phyloP scores from a whole-genome alignment of 1,140 invertebrate genomes.

The Aradophagus sp. region DNA sequence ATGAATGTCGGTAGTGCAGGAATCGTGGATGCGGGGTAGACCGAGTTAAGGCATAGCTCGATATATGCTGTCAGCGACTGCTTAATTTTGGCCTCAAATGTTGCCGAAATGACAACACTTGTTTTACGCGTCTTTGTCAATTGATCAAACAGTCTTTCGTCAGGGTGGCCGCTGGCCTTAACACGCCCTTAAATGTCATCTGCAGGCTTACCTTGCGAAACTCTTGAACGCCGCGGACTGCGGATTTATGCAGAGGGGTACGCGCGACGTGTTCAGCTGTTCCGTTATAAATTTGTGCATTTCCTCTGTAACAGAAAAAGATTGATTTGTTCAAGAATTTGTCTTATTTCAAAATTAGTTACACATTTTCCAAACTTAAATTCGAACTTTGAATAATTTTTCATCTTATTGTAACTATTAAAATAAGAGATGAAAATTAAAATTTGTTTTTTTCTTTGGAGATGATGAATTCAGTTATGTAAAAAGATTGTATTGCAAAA shows the following conservation, averaged over 20 bases:
- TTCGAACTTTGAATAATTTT: too few species aligned
- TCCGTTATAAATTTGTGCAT: constrained; percentile 99
- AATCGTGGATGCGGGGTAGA: constrained; percentile 27
- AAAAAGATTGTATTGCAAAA: too few species aligned
- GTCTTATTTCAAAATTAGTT: too few species aligned
- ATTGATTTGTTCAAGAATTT: too few species aligned
- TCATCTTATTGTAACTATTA: too few species aligned
- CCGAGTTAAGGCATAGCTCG: too few species aligned
- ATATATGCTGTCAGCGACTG: constrained; percentile 40
- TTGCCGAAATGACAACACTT: too few species aligned
- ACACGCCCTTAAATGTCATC: constrained; percentile 38
- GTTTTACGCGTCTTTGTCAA: too few species aligned
- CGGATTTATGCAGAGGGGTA: constrained; percentile 99
- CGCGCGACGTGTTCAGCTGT: constrained; percentile 92
- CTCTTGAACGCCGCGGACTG: constrained; percentile 99
- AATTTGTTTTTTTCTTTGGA: too few species aligned
- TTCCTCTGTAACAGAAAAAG: constrained; percentile 85
- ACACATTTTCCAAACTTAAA: too few species aligned
- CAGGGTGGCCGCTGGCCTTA: constrained; percentile 28
- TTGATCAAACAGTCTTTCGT: constrained; percentile 53
- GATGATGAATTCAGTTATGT: too few species aligned
- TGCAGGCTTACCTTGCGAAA: constrained; percentile 93
- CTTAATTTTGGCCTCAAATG: constrained; percentile 38
- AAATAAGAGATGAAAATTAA: too few species aligned
- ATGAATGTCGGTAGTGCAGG: constrained; percentile 28